These are phyloP conservation scores for Macroglossus sobrinus DNA, from an alignment of 2,113 vertebrate genomes.

Conservation along the genomic window DNA sequence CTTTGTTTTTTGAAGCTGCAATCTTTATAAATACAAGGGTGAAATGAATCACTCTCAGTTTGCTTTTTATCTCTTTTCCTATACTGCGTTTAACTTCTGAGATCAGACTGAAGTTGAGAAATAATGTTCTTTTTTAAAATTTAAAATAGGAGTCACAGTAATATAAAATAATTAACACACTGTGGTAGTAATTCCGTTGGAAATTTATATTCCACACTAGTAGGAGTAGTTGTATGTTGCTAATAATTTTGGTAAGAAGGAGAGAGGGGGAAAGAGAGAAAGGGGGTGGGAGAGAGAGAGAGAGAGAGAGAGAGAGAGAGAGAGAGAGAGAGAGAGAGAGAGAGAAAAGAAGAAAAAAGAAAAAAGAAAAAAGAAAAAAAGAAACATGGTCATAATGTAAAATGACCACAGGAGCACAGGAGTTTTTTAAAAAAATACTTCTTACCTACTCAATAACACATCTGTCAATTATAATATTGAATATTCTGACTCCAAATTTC, in stretches of 20 bases:
- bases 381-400: slow-evolving; percentile 34
- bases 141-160: slow-evolving; percentile 39
- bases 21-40: background rate
- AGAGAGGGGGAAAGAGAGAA: no score
- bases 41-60: slow-evolving; percentile 32
- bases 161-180: slow-evolving; percentile 17
- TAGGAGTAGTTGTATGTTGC: background rate
- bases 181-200: slow-evolving; percentile 37
- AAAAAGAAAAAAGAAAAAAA: background rate
- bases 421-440: background rate
- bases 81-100: background rate
- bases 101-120: slow-evolving; percentile 50
- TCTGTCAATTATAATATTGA: background rate
- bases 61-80: slow-evolving; percentile 28
- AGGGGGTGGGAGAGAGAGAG: no score
- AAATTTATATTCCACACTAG: slow-evolving; percentile 24
- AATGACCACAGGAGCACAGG: background rate
- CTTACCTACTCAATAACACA: slow-evolving; percentile 5
- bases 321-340: no score
- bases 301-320: no score
- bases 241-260: background rate
- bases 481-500: background rate
- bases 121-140: slow-evolving; percentile 46
- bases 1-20: slow-evolving; percentile 51
- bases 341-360: no score